Evolutionary conservation across 2,888 invertebrate species (phyloP).

Genomic region (Hydraecia micacea): DNA sequence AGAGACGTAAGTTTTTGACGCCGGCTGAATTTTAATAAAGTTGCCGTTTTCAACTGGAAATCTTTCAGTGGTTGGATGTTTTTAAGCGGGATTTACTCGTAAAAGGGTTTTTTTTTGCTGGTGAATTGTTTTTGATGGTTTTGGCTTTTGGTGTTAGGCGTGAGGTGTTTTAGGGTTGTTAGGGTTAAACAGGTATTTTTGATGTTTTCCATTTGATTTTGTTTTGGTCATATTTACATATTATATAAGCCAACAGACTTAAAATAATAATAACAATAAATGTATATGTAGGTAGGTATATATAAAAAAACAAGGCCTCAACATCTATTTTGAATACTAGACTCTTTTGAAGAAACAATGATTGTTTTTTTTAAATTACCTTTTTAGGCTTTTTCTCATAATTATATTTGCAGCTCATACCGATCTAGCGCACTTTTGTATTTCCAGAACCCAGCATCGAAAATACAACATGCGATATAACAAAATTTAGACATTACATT

Average conservation of each 20-base stretch:
- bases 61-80: constrained; percentile 49
- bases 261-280: no score
- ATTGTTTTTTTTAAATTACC: neutral
- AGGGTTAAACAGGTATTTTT: neutral
- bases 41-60: constrained; percentile 50
- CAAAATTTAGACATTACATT: neutral
- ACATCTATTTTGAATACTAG: neutral
- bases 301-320: no score
- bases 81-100: constrained; percentile 37
- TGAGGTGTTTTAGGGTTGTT: neutral
- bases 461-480: no score
- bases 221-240: neutral
- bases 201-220: neutral
- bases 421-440: neutral
- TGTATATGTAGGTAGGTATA: no score
- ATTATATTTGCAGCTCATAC: neutral
- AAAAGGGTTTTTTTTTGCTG: constrained; percentile 24
- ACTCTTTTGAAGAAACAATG: neutral
- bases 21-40: constrained; percentile 61
- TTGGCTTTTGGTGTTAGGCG: constrained; percentile 15
- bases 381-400: no score
- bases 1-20: constrained; percentile 61
- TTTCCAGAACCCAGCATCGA: neutral
- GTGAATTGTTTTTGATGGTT: constrained; percentile 15
- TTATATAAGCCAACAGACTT: neutral